These are phyloP conservation scores for Watsonalla binaria DNA, from an alignment of 2,888 invertebrate species.

Conservation along the genomic window DNA sequence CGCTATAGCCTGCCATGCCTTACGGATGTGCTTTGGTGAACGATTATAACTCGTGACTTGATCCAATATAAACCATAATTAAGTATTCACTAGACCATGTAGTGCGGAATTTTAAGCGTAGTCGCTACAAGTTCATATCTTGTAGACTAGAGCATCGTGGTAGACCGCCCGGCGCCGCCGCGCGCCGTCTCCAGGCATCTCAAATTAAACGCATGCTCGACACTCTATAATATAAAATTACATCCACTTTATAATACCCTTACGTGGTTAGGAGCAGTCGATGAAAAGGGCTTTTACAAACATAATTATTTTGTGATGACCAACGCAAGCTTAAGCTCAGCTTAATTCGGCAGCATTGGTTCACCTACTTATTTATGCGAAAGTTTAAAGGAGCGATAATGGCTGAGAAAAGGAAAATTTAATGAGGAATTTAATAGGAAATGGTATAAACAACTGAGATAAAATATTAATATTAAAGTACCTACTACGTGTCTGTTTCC, in stretches of 20 bases:
- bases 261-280: slow-evolving; percentile 45
- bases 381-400: too few species aligned
- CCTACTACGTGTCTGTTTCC: too few species aligned
- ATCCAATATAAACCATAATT: slow-evolving; percentile 1
- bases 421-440: too few species aligned
- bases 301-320: slow-evolving; percentile 48
- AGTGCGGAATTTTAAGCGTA: background rate
- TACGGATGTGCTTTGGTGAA: background rate
- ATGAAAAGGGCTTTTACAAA: slow-evolving; percentile 54
- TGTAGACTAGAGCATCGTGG: slow-evolving; percentile 4
- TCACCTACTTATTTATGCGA: too few species aligned
- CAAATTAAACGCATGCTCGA: slow-evolving; percentile 49
- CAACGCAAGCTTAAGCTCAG: background rate
- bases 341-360: too few species aligned
- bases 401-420: too few species aligned
- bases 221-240: slow-evolving; percentile 51
- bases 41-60: background rate
- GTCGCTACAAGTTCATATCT: slow-evolving; percentile 8
- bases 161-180: slow-evolving; percentile 11
- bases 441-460: too few species aligned
- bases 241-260: slow-evolving; percentile 49
- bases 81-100: slow-evolving; percentile 6
- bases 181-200: slow-evolving; percentile 24
- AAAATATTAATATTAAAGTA: too few species aligned
- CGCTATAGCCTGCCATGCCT: too few species aligned